phyloP scores from a whole-genome alignment of 2,888 invertebrate species.

The Onchidella celtica region DNA sequence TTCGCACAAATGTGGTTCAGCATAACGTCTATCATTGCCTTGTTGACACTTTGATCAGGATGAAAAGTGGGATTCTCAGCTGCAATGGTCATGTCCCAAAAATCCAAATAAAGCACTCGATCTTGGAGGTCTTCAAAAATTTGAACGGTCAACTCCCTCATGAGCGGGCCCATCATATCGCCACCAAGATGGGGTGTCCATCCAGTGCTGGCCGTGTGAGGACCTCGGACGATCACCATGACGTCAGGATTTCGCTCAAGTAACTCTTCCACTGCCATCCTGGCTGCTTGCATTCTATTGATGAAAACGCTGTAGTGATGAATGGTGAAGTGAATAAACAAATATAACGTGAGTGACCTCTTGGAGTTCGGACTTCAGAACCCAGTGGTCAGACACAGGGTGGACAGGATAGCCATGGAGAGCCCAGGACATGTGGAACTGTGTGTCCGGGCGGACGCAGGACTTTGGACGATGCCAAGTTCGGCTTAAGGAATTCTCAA shows the following conservation, averaged over 20 bases:
- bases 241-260: neutral
- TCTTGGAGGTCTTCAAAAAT: neutral
- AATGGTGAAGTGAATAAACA: conserved; percentile 20
- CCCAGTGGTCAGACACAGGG: conserved; percentile 17
- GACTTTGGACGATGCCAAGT: conserved; percentile 3
- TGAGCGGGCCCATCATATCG: conserved; percentile 2
- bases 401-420: conserved; percentile 15
- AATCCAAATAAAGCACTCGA: conserved; percentile 35
- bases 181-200: conserved; percentile 29
- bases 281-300: neutral
- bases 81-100: conserved; percentile 47
- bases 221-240: conserved; percentile 16
- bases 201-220: conserved; percentile 19
- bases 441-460: neutral
- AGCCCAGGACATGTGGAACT: conserved; percentile 10
- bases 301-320: conserved; percentile 18
- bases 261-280: conserved; percentile 2
- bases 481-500: neutral
- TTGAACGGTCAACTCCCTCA: neutral
- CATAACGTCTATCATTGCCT: conserved; percentile 37
- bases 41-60: neutral
- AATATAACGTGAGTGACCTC: conserved; percentile 7
- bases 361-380: neutral
- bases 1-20: conserved; percentile 2
- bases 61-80: conserved; percentile 27